Conservation (phyloP, 1,140 invertebrate genomes). For the Dufourea novaeangliae region DNA sequence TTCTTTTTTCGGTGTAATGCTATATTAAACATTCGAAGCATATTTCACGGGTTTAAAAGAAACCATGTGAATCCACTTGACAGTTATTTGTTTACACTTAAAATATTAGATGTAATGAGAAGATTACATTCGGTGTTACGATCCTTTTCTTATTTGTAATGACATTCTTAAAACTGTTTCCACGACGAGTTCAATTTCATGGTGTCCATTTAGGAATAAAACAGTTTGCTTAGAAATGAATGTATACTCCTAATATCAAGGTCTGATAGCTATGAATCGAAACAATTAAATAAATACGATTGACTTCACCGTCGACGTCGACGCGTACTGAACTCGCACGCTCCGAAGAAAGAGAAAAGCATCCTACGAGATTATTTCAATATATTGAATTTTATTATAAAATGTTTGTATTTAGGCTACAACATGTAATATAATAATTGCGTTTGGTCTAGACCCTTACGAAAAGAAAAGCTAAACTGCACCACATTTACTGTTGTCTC, state of each 20-base stretch:
- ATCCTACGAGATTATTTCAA: constrained; percentile 71
- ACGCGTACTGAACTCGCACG: background rate
- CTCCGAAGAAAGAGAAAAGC: constrained; percentile 21
- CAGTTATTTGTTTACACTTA: constrained; percentile 13
- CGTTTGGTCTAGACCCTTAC: constrained; percentile 81
- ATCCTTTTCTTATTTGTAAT: constrained; percentile 7
- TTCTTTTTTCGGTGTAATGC: background rate
- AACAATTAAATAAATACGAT: constrained; percentile 19
- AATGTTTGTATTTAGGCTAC: constrained; percentile 81
- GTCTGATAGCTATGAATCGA: constrained; percentile 10
- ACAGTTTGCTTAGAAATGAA: background rate
- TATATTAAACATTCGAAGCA: constrained; percentile 6
- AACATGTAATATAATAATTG: constrained; percentile 82
- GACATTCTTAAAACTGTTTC: too few species aligned
- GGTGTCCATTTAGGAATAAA: background rate
- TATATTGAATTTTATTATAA: constrained; percentile 82
- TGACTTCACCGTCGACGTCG: background rate
- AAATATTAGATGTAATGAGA: background rate
- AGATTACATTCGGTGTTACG: background rate
- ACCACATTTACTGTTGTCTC: constrained; percentile 72
- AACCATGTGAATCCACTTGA: constrained; percentile 14
- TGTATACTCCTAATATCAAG: constrained; percentile 16
- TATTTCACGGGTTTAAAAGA: background rate
- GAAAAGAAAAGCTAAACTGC: constrained; percentile 78
- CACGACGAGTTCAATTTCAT: background rate